Evolutionary conservation across 1,140 invertebrate species (phyloP), one percentile per base, ranked within the genome.

Genomic region (Drosophila bipectinata): DNA sequence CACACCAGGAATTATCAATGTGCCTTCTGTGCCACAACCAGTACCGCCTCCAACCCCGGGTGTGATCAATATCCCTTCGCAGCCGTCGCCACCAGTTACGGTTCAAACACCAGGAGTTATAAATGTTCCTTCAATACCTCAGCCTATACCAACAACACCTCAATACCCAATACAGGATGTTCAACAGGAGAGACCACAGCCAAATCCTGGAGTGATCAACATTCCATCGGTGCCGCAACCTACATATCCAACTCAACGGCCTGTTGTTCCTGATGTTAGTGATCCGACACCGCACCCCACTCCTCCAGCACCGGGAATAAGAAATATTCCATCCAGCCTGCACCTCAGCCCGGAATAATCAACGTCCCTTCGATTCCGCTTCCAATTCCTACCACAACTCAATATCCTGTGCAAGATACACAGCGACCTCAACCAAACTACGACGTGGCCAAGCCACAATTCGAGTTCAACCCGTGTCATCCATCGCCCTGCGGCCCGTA

Each of bases 401-500:
- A 64, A n/a, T 18, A 44, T 2, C 54, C 68, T 1, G 18, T 55
- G 3, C 62, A 53, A 4, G 61, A 67, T n/a, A 68, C 18, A 6
- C 61, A 66, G 6, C 52, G 62, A 3, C 68, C 71, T 14, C 32
- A 44, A 41, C 49, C 82, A 1, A 49, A 56, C 5, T 96, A 69
- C 94, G 94, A 75, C n/a, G 62, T 85, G 48, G 94, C 94, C 45
- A 96, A 96, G 26, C 95, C 73, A 0, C 21, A 15, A 28, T 28
- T 34, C 8, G 66, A 88, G 6, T 52, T 77, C 0, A 89, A 91
- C 53, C 94, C 94, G 7, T 97, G 96, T 78, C 92, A 93, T 24
- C 96, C 96, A 21, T 95, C 95, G 58, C 96, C 96, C 0, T 97
- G 96, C 81, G 96, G 96, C 14, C 92, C 93, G 1, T 94, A 94